Evolutionary conservation across 1,140 invertebrate species (phyloP).

Genomic region (Cephus cinctus): DNA sequence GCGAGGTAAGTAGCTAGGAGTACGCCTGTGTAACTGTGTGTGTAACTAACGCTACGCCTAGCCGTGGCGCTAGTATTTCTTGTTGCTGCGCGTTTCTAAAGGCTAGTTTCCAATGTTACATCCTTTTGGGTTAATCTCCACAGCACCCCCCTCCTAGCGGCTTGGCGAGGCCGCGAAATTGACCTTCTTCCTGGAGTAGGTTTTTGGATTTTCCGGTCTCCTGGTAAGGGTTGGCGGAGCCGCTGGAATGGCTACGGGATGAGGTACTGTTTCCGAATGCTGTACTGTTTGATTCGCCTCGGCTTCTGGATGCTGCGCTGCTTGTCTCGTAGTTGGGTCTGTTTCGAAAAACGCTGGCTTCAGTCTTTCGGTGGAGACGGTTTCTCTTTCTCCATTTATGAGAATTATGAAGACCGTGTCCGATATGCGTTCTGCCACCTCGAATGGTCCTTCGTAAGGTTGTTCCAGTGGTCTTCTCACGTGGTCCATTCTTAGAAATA

Average conservation of each 20-base stretch:
- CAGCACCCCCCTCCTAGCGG: background rate
- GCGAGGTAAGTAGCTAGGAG: too few relatives aligned
- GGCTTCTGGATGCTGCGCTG: background rate
- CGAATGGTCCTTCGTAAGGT: constrained; percentile 17
- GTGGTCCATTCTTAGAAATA: constrained; percentile 21
- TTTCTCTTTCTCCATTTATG: background rate
- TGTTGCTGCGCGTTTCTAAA: too few relatives aligned
- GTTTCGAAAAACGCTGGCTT: constrained; percentile 13
- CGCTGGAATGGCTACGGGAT: background rate
- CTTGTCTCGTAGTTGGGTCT: background rate
- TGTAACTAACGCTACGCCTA: too few relatives aligned
- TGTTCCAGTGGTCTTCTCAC: constrained; percentile 17
- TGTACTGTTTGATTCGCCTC: background rate
- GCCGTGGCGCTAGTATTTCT: too few relatives aligned
- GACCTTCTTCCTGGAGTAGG: background rate
- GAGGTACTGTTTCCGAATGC: background rate
- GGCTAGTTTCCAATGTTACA: too few relatives aligned
- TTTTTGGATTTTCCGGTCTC: background rate
- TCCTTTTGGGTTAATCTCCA: too few relatives aligned
- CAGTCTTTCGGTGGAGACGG: constrained; percentile 9
- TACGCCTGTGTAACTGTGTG: too few relatives aligned
- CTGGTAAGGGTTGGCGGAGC: background rate
- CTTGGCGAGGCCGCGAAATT: background rate
- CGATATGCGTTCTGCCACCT: constrained; percentile 11
- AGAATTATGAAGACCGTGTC: constrained; percentile 18